Percentiles rank a stretch among this genome's conserved stretches.
These are phyloP conservation scores for Hipposideros larvatus DNA, from an alignment of 2,797 vertebrate species.

Conservation along the genomic window DNA sequence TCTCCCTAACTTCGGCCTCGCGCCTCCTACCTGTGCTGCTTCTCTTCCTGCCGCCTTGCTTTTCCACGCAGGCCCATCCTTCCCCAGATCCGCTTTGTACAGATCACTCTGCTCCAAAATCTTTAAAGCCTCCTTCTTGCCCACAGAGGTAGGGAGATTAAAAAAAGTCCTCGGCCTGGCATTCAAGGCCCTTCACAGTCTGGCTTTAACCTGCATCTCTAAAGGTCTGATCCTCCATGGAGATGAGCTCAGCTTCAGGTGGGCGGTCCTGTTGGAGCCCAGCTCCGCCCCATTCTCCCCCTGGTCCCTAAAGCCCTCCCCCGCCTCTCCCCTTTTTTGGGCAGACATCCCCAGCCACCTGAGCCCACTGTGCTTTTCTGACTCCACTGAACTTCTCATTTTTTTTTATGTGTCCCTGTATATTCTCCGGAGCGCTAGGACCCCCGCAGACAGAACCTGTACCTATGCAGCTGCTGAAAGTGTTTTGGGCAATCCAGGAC, in stretches of 20 bases:
- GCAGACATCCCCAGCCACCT: not conserved
- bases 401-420: not conserved
- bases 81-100: not conserved
- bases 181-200: not conserved
- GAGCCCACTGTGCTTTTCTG: not conserved
- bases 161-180: not conserved
- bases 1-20: not conserved
- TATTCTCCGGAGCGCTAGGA: not conserved
- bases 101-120: not conserved
- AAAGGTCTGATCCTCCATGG: not conserved
- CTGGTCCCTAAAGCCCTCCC: not conserved
- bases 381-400: not conserved
- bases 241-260: not conserved
- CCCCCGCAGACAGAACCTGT: not conserved
- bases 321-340: not conserved
- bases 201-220: too few relatives aligned
- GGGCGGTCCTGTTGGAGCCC: too few relatives aligned
- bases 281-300: not conserved
- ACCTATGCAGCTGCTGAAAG: not conserved
- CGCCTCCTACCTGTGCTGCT: constrained; percentile 70
- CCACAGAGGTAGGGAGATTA: not conserved
- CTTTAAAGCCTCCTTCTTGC: not conserved
- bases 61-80: not conserved
- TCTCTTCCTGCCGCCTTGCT: not conserved
- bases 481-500: not conserved